Conservation (phyloP, 92 coral and sea anemone genomes). For the Meandrina meandrites region DNA sequence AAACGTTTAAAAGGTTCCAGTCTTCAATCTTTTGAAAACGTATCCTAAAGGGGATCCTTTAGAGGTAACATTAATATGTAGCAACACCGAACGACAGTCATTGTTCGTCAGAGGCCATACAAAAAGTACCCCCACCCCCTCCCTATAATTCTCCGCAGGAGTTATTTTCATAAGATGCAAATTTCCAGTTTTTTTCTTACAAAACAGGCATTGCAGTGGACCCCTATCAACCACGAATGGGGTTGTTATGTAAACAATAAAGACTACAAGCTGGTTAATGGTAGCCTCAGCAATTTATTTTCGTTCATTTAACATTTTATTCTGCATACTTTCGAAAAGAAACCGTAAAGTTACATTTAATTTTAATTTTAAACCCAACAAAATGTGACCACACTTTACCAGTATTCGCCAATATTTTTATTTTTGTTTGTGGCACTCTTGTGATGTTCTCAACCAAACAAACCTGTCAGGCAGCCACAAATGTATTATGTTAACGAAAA, state of each 20-base stretch:
- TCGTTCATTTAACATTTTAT: background rate
- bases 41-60: no score
- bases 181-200: background rate
- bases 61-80: background rate
- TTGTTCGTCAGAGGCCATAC: background rate
- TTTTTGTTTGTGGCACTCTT: background rate
- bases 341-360: background rate
- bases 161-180: background rate
- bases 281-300: background rate
- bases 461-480: background rate
- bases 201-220: background rate
- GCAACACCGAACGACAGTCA: background rate
- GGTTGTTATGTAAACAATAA: background rate
- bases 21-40: background rate
- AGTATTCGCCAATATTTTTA: background rate
- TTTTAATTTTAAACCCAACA: background rate
- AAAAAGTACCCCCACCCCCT: background rate
- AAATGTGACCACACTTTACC: background rate
- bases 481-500: background rate
- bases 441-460: background rate
- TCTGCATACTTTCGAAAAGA: background rate
- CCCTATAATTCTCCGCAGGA: background rate
- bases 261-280: constrained; percentile 7
- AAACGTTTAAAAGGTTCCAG: background rate
- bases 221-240: background rate